Evolutionary conservation across 1,140 invertebrate genomes (phyloP), one percentile per base, ranked within the genome.

Genomic region (Drosophila grimshawi): DNA sequence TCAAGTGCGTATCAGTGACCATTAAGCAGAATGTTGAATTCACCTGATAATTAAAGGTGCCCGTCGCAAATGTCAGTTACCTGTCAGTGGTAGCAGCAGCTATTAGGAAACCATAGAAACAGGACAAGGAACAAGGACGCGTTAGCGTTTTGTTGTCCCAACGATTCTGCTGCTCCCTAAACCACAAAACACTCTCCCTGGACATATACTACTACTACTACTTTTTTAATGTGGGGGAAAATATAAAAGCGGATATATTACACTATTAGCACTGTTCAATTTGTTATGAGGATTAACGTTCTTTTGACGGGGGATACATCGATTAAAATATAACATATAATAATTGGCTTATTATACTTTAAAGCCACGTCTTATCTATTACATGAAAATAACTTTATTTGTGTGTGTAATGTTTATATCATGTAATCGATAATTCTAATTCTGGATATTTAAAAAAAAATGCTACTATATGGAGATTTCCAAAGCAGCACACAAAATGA

Each of bases 31-130:
- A 85, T 89, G 78, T 89, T 88, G 77, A 74, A 80, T 59, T 74
- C 71, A 69, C 53, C 60, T 64, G 70, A 80, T 88, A 85, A 88
- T 89, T 89, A 88, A 88, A 89, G 85, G 72, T 69, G 78, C 80
- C 46, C 73, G 49, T 39, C 67, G 49, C 76, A 79, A 79, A 76
- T 76, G 72, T 69, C 60, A 75, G 83, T 62, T 57, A 53, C 39
- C 55, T 79, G 68, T 11, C 53, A 60, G 53, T 49, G 49, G 49
- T 35, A 59, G 52, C 35, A 67, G 69, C 66, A 53, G 35, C 11
- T 33, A 57, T 29, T 35, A 53, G 52, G 48, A 10, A 43, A 35
- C 43, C 32, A 68, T 51, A 35, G 46, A 37, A 48, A 49, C 52
- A 11, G 62, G 62, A 45, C 62, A 35, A 45, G 61, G 30, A 49